Percentiles rank a stretch among this genome's conserved stretches.
phyloP scores from a whole-genome alignment of 2,888 invertebrate genomes.

The Chloroclystis v-ata region DNA sequence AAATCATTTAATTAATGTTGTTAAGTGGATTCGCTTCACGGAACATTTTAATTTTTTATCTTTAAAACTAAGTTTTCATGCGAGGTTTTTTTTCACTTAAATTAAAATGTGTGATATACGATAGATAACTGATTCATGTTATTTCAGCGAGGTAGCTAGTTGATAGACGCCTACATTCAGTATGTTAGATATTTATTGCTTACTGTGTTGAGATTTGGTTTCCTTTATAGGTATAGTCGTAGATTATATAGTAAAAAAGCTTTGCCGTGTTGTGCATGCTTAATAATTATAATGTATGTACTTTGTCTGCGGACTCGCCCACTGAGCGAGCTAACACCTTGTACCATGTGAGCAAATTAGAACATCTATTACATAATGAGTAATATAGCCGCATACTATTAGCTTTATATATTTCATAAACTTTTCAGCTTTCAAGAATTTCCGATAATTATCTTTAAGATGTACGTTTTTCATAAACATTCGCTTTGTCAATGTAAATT shows the following conservation, averaged over 20 bases:
- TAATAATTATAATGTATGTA: constrained; percentile 35
- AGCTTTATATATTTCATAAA: constrained; percentile 40
- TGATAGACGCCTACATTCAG: constrained; percentile 56
- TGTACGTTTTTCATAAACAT: constrained; percentile 38
- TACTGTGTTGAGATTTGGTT: constrained; percentile 60
- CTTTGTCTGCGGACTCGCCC: constrained; percentile 36
- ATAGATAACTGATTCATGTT: constrained; percentile 47
- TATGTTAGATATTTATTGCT: constrained; percentile 68
- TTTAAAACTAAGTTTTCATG: constrained; percentile 40
- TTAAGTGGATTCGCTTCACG: constrained; percentile 50
- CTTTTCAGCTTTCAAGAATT: constrained; percentile 16
- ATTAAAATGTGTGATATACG: constrained; percentile 70
- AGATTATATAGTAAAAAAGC: constrained; percentile 54
- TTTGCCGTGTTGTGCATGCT: constrained; percentile 41
- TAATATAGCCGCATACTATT: constrained; percentile 24
- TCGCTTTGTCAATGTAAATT: constrained; percentile 65
- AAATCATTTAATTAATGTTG: constrained; percentile 47
- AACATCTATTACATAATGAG: constrained; percentile 13
- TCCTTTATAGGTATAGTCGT: constrained; percentile 60
- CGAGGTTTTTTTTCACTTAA: constrained; percentile 53
- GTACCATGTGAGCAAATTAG: constrained; percentile 22
- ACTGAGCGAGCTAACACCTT: constrained; percentile 20
- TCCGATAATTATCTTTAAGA: constrained; percentile 14
- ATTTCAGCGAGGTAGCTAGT: constrained; percentile 69
- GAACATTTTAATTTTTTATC: constrained; percentile 32